phyloP scores from a whole-genome alignment of 2,888 invertebrate genomes.

The Encarsia formosa region DNA sequence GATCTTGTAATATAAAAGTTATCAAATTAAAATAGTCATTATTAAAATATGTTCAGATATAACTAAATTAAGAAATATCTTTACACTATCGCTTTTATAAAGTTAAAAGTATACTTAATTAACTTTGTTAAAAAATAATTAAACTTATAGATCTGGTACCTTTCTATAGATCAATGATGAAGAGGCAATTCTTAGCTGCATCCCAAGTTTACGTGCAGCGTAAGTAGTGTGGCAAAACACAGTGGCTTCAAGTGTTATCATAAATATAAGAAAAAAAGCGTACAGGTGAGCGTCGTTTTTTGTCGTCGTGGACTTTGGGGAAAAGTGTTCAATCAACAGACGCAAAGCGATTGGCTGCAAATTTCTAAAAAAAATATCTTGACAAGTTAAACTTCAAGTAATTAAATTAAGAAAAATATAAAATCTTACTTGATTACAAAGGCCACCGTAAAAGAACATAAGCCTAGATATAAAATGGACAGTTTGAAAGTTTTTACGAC shows the following conservation, averaged over 20 bases:
- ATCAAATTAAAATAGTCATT: not conserved
- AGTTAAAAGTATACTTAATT: not conserved
- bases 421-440: constrained; percentile 35
- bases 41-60: not conserved
- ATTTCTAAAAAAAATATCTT: constrained; percentile 52
- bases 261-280: not conserved
- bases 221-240: not conserved
- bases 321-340: constrained; percentile 62
- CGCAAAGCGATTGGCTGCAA: constrained; percentile 60
- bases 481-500: constrained; percentile 60
- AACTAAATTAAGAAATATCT: not conserved
- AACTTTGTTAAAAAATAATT: not conserved
- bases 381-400: not conserved
- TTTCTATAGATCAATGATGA: not conserved
- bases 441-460: constrained; percentile 58
- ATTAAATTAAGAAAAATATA: no score
- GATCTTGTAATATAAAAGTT: constrained; percentile 43
- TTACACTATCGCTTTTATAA: no score
- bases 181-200: not conserved
- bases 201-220: not conserved
- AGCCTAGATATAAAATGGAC: constrained; percentile 54
- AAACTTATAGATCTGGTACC: not conserved
- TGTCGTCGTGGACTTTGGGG: constrained; percentile 52
- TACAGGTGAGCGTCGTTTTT: constrained; percentile 43
- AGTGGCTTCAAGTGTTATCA: not conserved